Base-by-base conservation (phyloP, 2,113 vertebrate genomes). In the Mus spicilegus region DNA sequence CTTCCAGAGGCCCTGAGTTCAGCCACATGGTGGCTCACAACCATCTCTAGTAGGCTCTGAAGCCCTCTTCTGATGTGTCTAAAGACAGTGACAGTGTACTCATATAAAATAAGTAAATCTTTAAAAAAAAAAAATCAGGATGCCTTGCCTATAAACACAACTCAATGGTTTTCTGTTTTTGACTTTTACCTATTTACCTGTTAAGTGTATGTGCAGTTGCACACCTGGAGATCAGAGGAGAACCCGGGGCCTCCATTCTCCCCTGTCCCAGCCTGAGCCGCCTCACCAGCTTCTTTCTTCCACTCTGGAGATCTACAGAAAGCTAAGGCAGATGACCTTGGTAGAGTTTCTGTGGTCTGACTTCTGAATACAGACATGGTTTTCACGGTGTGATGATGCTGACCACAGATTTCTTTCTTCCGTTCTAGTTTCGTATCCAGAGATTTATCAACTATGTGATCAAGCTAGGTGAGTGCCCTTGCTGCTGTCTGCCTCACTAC, bases 381-480 rank as follows among this genome's bases (percentile, higher is more conserved):
- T 89, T 39, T 30, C 76, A 63, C 24, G 3, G 13, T 46, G 94
- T 7, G 54, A 39, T 39, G 61, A 65, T 86, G 67, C 58, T 97
- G 72, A 97, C 86, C 75, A 0, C 10, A 42, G 42, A 70, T 93
- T 94, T 97, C 26, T 96, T 17, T 96, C 30, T 92, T 95, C 63
- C 98, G 88, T 98, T 98, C n/a, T 97, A 99, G 99, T 98, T 98
- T 96, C 95, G 93, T 72, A 97, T 94, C 90, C 99, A 98, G 87
- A 98, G 98, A 86, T 99, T 99, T 96, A 97, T 99, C 84, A 98
- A 73, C 70, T 99, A 97, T 96, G 98, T 99, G 63, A 86, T 97
- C 88, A 98, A 98, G 93, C 96, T 98, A 81, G 99, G 99, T 99
- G 98, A 98, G 99, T 98, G 19, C 33, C 9, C 2, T 91, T 82